These are phyloP conservation scores for Crotalus tigris DNA, from an alignment of 2,113 vertebrate genomes.

Conservation along the genomic window DNA sequence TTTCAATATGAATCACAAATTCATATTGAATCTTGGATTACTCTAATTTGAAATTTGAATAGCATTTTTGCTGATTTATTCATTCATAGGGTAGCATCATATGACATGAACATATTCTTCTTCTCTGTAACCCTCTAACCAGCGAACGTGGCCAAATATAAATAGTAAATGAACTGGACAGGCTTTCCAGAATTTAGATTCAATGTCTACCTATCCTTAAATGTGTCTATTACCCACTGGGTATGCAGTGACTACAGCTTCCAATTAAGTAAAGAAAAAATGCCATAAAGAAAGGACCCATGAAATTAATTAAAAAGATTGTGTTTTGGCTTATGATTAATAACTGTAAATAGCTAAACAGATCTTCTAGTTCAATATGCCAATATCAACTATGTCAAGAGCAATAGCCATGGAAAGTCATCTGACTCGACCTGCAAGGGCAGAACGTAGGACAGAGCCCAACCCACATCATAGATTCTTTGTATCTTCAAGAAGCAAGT, in stretches of 20 bases:
- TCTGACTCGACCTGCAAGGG: neutral
- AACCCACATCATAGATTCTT: neutral
- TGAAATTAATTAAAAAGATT: neutral
- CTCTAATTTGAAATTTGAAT: neutral
- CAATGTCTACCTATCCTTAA: neutral
- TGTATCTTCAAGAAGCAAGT: neutral
- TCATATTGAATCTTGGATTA: neutral
- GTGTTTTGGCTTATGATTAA: no score
- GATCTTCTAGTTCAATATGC: neutral
- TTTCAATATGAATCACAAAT: neutral
- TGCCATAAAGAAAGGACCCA: neutral
- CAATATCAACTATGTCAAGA: neutral
- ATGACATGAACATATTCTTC: neutral
- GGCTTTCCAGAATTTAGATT: neutral
- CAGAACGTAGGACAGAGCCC: neutral
- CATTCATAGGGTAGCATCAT: neutral
- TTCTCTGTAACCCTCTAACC: neutral
- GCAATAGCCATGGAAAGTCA: neutral
- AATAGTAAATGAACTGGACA: neutral
- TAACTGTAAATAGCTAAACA: neutral
- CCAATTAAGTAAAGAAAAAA: neutral
- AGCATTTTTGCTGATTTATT: neutral
- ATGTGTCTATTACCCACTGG: neutral
- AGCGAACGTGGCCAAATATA: neutral
- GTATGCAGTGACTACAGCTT: neutral